Evolutionary conservation across 2,113 vertebrate species (phyloP).

Genomic region (Myrmecophaga tridactyla): DNA sequence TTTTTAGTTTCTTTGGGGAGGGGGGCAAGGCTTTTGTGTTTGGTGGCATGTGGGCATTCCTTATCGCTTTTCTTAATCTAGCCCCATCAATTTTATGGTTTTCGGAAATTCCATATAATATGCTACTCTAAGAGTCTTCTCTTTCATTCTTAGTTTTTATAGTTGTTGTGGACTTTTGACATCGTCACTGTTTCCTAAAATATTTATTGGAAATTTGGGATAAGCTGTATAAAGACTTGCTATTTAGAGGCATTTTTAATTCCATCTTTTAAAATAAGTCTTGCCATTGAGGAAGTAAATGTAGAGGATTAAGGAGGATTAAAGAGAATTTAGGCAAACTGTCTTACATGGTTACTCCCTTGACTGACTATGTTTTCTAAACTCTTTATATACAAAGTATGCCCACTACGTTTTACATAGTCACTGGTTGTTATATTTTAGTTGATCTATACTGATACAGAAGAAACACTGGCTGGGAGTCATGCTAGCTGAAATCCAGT

Average conservation of each 20-base stretch:
- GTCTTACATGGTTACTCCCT: background rate
- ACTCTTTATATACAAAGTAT: background rate
- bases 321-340: background rate
- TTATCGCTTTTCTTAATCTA: background rate
- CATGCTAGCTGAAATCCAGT: background rate
- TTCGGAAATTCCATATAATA: background rate
- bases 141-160: background rate
- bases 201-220: background rate
- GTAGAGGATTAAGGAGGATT: background rate
- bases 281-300: background rate
- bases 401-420: background rate
- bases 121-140: background rate
- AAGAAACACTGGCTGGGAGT: fast-evolving
- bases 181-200: background rate
- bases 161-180: background rate
- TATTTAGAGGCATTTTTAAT: background rate
- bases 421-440: background rate
- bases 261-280: background rate
- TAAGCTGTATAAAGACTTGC: background rate
- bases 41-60: background rate
- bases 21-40: background rate
- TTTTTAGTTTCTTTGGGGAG: too few relatives aligned
- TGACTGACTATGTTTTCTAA: background rate
- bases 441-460: background rate
- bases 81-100: background rate